Evolutionary conservation across 1,140 invertebrate species (phyloP).

Genomic region (Zophobas atratus): DNA sequence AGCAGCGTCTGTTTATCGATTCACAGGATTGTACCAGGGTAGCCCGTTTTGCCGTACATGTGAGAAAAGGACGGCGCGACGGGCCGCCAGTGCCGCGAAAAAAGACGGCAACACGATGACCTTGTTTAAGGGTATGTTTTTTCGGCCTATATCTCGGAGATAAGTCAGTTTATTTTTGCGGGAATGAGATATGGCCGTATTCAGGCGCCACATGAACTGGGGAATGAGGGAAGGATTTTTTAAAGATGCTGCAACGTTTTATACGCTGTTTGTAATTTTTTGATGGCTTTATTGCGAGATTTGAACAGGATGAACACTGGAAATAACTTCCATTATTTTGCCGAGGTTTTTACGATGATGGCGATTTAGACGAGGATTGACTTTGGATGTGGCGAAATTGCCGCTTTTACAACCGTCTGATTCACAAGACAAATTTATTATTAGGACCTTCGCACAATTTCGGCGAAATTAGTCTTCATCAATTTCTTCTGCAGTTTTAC

Average conservation of each 20-base stretch:
- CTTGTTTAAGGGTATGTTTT: slow-evolving; percentile 63
- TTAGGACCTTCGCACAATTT: not conserved
- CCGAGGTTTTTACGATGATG: not conserved
- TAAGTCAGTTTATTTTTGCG: slow-evolving; percentile 64
- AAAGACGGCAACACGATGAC: slow-evolving; percentile 52
- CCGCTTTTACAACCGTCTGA: not conserved
- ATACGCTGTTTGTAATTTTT: slow-evolving; percentile 6
- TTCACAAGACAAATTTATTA: not conserved
- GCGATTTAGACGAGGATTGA: not conserved
- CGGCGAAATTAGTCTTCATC: not conserved
- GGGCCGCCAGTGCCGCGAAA: not conserved
- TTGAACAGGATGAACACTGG: not conserved
- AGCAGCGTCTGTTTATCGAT: slow-evolving; percentile 68
- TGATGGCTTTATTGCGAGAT: not conserved
- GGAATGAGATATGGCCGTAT: slow-evolving; percentile 61
- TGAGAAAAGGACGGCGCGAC: slow-evolving; percentile 44
- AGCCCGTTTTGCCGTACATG: slow-evolving; percentile 55
- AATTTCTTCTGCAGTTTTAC: too few species aligned
- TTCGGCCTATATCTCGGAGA: slow-evolving; percentile 61
- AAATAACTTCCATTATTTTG: slow-evolving; percentile 1
- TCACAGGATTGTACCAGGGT: slow-evolving; percentile 59
- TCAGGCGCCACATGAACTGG: slow-evolving; percentile 62
- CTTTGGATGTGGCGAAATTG: not conserved
- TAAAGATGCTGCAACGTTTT: slow-evolving; percentile 13
- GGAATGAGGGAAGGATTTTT: slow-evolving; percentile 31